A percentile compares a stretch with the other conserved stretches of the same genome.
phyloP scores from a whole-genome alignment of 2,888 invertebrate species.

The Arge pagana region DNA sequence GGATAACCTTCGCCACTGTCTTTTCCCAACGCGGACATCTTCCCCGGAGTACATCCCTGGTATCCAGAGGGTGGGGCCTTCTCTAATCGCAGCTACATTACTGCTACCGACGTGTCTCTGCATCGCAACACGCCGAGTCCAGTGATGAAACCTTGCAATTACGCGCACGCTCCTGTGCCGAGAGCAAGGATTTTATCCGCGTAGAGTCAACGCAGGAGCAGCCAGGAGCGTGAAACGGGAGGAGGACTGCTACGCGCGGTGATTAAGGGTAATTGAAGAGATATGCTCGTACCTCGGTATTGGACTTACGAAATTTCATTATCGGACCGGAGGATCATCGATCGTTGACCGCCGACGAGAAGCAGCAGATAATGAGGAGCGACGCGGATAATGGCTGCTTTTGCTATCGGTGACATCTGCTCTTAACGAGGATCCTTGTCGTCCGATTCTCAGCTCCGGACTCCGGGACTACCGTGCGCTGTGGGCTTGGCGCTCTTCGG shows the following conservation, averaged over 20 bases:
- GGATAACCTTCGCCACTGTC: conserved; percentile 17
- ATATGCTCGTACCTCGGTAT: conserved; percentile 9
- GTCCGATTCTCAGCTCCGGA: neutral
- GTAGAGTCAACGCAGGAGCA: no score
- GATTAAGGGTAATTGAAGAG: conserved; percentile 12
- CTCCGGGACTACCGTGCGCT: conserved; percentile 1
- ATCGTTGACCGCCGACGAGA: conserved; percentile 7
- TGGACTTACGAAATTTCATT: conserved; percentile 14
- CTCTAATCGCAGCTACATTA: conserved; percentile 9
- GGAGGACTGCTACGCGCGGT: neutral
- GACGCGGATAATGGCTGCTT: conserved; percentile 21
- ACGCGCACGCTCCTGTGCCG: no score
- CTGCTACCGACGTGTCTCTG: conserved; percentile 1
- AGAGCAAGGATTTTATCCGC: no score
- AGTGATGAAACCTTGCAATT: no score
- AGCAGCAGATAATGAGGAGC: conserved; percentile 18
- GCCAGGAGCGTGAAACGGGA: no score
- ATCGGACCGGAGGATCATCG: conserved; percentile 12
- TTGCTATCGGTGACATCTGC: conserved; percentile 21
- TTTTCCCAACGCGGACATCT: conserved; percentile 2
- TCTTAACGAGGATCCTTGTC: conserved; percentile 22
- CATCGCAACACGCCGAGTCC: no score
- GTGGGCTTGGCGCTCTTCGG: no score
- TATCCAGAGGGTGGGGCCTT: neutral
- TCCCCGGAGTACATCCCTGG: neutral